Conservation (phyloP, 2,797 vertebrate species). For the Onychomys arenicola region DNA sequence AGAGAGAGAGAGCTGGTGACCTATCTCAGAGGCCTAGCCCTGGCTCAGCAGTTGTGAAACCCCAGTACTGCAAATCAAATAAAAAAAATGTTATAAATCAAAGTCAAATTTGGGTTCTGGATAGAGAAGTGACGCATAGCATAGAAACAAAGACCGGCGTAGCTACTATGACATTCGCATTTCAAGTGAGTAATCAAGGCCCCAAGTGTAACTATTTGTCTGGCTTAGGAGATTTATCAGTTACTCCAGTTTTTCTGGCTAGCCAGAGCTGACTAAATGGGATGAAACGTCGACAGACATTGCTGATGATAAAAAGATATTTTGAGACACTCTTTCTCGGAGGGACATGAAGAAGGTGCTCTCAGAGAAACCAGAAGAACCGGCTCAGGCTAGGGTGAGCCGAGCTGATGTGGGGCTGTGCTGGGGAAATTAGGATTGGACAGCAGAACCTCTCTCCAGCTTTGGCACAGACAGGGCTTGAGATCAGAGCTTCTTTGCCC, state of each 20-base stretch:
- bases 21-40: background rate
- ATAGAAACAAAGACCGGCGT: conserved; percentile 32
- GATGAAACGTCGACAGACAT: background rate
- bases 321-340: background rate
- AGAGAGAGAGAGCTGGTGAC: background rate
- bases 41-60: background rate
- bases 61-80: background rate
- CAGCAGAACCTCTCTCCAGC: background rate
- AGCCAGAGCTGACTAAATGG: conserved; percentile 8
- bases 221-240: conserved; percentile 16
- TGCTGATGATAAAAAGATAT: background rate
- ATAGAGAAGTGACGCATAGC: background rate
- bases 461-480: background rate
- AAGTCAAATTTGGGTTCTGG: conserved; percentile 21
- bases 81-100: background rate
- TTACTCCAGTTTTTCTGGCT: conserved; percentile 22
- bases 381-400: background rate
- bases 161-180: conserved; percentile 13
- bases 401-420: accelerated
- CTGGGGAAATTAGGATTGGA: background rate
- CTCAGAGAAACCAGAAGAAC: background rate
- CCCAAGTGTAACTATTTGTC: background rate
- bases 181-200: background rate
- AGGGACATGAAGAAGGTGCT: background rate
- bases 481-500: background rate